Base-by-base conservation (phyloP, 1,140 invertebrate species). In the Drosophila pseudoobscura region DNA sequence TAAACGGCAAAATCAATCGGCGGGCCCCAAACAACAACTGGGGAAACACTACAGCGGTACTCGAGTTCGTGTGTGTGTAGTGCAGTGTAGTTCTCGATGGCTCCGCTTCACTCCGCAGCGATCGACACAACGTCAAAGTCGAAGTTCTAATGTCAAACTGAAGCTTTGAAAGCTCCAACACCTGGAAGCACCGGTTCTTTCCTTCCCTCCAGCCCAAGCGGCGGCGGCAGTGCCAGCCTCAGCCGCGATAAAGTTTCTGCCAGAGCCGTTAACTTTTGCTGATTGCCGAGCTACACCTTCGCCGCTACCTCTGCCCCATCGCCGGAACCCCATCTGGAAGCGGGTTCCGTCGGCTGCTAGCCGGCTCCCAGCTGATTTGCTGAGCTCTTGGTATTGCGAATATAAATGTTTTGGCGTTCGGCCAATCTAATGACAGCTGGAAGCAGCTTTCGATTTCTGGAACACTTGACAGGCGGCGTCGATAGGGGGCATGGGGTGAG, bases 81-180 rank as follows among this genome's bases (percentile, higher is more conserved):
- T 73, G 55, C 75, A 87, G 82, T 87, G 83, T 87, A 88, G 62
- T 72, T 76, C 56, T 50, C 58, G 46, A 50, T 49, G 43, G 53
- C 55, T 77, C 31, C 47, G 56, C 54, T 57, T 35, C 68, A 58
- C 78, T 45, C 58, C 75, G 68, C 77, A 75, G 75, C 74, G 82
- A 87, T 87, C 82, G 75, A 24, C 74, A 75, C 82, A 87, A 82
- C 83, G 82, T 82, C 82, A 85, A 75, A 82, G 74, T 88, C 82
- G 82, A 85, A 85, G 82, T 85, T 85, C 82, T 85, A 75, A 87
- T 71, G 82, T 64, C 78, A 74, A 74, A 85, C 82, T 85, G 82
- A 85, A 85, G 82, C 82, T 82, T 75, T 60, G 61, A 66, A 68
- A 87, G 82, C 78, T 88, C 71, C 64, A 39, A 59, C 60, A 71